Percentiles rank a stretch among this genome's conserved stretches.
These are phyloP conservation scores for Zaprionus vittiger DNA, from an alignment of 1,140 invertebrate species.

Conservation along the genomic window DNA sequence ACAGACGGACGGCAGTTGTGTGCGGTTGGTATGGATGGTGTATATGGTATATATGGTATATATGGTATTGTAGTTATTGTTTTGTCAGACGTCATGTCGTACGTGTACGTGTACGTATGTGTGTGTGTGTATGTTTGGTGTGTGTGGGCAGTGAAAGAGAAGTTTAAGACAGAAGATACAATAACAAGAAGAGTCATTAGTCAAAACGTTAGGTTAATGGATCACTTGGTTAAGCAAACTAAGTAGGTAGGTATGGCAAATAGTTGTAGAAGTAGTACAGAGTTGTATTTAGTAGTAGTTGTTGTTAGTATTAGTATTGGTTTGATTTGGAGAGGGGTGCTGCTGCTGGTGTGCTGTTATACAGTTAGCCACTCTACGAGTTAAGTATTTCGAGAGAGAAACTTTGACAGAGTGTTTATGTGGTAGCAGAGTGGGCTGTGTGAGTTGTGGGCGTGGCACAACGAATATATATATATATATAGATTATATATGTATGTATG, in stretches of 20 bases:
- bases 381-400: background rate
- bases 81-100: slow-evolving; percentile 20
- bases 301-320: slow-evolving; percentile 15
- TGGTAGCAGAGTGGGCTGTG: background rate
- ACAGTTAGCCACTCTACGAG: slow-evolving; percentile 2
- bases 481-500: background rate
- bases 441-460: slow-evolving; percentile 10
- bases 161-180: slow-evolving; percentile 83
- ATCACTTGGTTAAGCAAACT: slow-evolving; percentile 74
- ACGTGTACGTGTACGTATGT: slow-evolving; percentile 29
- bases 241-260: slow-evolving; percentile 60
- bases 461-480: slow-evolving; percentile 8
- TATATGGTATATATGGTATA: slow-evolving; percentile 15
- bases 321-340: slow-evolving; percentile 1
- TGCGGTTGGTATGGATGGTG: slow-evolving; percentile 62
- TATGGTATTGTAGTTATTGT: slow-evolving; percentile 21
- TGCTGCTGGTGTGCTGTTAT: slow-evolving; percentile 5
- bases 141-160: slow-evolving; percentile 78
- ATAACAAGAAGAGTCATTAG: slow-evolving; percentile 82
- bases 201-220: slow-evolving; percentile 72
- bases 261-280: slow-evolving; percentile 51
- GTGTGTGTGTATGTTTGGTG: slow-evolving; percentile 25
- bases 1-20: slow-evolving; percentile 58
- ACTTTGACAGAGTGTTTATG: background rate
- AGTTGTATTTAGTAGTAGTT: slow-evolving; percentile 44